Percentiles rank a stretch among this genome's conserved stretches.
These are phyloP conservation scores for Tauraco erythrolophus DNA, from an alignment of 2,113 vertebrate species.

Conservation along the genomic window DNA sequence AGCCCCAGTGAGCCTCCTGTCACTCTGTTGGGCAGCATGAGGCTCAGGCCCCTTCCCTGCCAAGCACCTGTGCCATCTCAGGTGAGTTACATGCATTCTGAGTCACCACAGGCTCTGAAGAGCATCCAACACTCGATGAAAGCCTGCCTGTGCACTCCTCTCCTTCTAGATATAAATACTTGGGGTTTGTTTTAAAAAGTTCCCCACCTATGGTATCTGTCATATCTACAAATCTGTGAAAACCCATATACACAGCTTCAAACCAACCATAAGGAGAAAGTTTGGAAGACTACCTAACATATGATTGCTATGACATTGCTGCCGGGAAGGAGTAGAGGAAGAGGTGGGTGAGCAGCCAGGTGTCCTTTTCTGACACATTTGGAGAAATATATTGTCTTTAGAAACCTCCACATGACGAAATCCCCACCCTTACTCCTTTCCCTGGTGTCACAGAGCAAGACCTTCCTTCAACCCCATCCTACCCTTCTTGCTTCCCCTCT, in stretches of 20 bases:
- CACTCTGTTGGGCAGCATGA: fast-evolving
- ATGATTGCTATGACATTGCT: not conserved
- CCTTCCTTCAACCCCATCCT: not conserved
- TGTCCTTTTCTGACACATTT: not conserved
- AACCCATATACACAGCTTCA: not conserved
- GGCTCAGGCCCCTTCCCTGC: not conserved
- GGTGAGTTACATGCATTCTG: not conserved
- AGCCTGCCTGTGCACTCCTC: not conserved
- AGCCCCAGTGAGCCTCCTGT: not conserved
- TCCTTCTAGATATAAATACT: not conserved
- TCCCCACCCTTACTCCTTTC: not conserved
- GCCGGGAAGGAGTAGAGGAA: not conserved
- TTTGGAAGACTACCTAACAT: not conserved
- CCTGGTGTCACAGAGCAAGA: not conserved
- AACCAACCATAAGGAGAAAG: not conserved
- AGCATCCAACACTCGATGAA: not conserved
- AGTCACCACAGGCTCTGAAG: not conserved
- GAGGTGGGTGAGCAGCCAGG: not conserved
- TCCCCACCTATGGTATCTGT: not conserved
- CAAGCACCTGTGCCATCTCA: not conserved
- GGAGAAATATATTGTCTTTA: not conserved
- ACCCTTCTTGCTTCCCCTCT: not conserved
- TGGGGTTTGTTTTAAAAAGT: not conserved
- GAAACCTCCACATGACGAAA: not conserved
- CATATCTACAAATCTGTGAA: not conserved